Evolutionary conservation across 1,140 invertebrate genomes (phyloP), one percentile per base, ranked within the genome.

Genomic region (Meloidogyne floridensis): DNA sequence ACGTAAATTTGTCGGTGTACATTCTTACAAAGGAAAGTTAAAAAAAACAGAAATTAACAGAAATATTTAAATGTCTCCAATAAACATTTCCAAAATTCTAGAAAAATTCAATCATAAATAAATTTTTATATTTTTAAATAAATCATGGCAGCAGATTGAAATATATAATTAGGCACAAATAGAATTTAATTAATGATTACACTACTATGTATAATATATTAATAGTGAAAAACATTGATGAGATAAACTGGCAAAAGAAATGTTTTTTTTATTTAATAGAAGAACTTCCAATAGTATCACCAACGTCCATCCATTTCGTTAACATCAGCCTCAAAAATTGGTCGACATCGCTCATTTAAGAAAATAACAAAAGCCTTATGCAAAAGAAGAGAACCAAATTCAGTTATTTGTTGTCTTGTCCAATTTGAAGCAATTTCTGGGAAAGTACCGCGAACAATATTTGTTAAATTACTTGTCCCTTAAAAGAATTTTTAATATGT

Each of bases 311-410:
- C 15, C 88, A n/a, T 18, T 65, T 65, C 15, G 15, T 65, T 65
- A 65, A 65, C 8, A 95, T 94, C 53, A 93, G 92, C 90, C 95
- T 95, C 2, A 72, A 88, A 85, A 13, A 92, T 91, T 76, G 92
- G 91, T 75, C 91, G 83, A 74, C 91, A 91, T 47, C 96, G 95
- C 90, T 97, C 95, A 43, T 93, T 92, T 77, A 96, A 90, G 87
- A 96, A 94, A 82, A 97, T 95, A 81, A 93, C 91, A 92, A 96
- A 93, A 1, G 95, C 94, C 91, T 94, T 94, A 84, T 94, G 93
- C 0, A 98, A 91, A n/a, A 97, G 91, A 87, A 93, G 94, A 54
- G 93, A 92, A 5, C 96, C 96, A 11, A 96, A 91, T 86, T 93
- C 92, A 74, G 93, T 91, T 82, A 93, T 93, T 80, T 94, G 92